phyloP scores from a whole-genome alignment of 2,797 vertebrate species.

The Chelidonichthys spinosus region DNA sequence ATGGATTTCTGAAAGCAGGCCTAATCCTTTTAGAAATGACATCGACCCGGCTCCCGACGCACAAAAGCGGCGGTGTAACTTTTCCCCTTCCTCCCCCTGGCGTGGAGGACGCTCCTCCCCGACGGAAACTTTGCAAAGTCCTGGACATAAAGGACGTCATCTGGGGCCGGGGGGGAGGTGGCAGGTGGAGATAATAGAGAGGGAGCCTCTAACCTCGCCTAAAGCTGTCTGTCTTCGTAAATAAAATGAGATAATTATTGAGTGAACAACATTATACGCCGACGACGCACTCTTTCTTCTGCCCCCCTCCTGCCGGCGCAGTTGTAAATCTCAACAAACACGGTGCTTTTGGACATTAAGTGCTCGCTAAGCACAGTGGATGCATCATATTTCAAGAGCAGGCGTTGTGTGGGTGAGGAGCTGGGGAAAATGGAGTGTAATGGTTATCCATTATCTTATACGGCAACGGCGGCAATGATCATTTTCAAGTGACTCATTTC shows the following conservation, averaged over 20 bases:
- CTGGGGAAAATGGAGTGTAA: conserved; percentile 82
- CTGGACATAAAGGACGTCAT: conserved; percentile 76
- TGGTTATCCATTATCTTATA: conserved; percentile 87
- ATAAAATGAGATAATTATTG: conserved; percentile 88
- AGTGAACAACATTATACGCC: conserved; percentile 80
- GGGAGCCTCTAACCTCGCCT: conserved; percentile 79
- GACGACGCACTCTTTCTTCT: conserved; percentile 69
- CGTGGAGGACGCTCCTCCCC: conserved; percentile 35
- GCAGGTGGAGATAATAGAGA: conserved; percentile 77
- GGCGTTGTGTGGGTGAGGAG: conserved; percentile 82
- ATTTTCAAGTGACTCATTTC: conserved; percentile 87
- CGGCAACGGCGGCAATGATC: conserved; percentile 80
- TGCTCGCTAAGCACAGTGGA: conserved; percentile 83
- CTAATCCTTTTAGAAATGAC: conserved; percentile 82
- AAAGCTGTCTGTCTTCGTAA: conserved; percentile 82
- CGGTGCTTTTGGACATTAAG: conserved; percentile 84
- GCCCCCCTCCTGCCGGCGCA: conserved; percentile 53
- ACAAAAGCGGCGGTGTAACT: conserved; percentile 52
- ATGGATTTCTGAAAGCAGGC: conserved; percentile 79
- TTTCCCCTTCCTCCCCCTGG: not conserved
- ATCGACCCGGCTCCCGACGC: conserved; percentile 69
- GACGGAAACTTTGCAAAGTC: conserved; percentile 75
- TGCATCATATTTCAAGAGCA: conserved; percentile 87
- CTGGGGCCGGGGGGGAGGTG: conserved; percentile 51
- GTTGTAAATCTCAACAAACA: conserved; percentile 85